Conservation (phyloP, 2,888 invertebrate species). For the Hydrotaea cyrtoneurina region DNA sequence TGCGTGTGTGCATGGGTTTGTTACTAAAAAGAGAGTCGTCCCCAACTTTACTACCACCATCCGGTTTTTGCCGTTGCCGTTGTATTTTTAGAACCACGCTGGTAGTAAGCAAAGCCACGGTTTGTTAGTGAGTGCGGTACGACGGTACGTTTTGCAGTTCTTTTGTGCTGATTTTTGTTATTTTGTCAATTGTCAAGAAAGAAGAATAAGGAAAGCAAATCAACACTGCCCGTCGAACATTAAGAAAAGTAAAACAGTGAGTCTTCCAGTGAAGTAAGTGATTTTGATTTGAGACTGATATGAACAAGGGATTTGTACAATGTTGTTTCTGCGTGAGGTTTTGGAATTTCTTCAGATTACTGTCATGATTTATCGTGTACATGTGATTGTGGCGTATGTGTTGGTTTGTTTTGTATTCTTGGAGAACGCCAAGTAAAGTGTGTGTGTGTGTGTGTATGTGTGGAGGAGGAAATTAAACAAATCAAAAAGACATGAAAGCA, state of each 20-base stretch:
- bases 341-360: neutral
- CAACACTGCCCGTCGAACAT: neutral
- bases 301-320: neutral
- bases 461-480: neutral
- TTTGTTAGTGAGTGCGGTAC: neutral
- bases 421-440: neutral
- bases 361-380: neutral
- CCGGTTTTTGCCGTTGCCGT: neutral
- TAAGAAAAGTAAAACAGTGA: neutral
- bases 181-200: neutral
- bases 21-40: conserved; percentile 11
- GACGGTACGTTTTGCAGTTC: neutral
- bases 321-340: neutral
- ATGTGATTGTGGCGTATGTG: too few relatives aligned
- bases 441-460: neutral
- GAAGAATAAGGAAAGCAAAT: neutral
- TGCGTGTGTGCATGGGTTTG: neutral
- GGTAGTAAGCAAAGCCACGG: neutral
- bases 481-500: conserved; percentile 28
- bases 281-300: neutral
- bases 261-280: neutral
- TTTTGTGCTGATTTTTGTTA: neutral
- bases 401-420: neutral
- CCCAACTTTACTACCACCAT: neutral
- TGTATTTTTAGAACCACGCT: neutral